Evolutionary conservation across 2,797 vertebrate species (phyloP).

Genomic region (Microchirus variegatus): DNA sequence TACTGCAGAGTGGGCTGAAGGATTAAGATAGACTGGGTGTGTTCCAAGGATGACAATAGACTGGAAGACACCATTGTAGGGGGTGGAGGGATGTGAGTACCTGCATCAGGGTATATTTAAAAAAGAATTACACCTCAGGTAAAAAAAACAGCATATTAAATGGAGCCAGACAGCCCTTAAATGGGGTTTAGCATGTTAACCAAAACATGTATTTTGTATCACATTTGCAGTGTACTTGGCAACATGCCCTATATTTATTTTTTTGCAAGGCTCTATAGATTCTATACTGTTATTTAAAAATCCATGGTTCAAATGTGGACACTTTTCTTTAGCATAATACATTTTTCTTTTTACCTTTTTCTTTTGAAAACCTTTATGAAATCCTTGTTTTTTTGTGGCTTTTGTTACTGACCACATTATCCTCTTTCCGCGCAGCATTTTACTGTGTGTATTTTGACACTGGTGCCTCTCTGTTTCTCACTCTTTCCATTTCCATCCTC

Average conservation of each 20-base stretch:
- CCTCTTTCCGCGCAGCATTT: slow-evolving; percentile 23
- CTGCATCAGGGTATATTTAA: slow-evolving; percentile 51
- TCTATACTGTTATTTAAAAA: slow-evolving; percentile 3
- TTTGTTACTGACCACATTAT: slow-evolving; percentile 23
- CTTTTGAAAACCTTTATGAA: no score
- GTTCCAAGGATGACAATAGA: slow-evolving; percentile 78
- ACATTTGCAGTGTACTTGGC: slow-evolving; percentile 14
- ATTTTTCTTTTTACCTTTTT: no score
- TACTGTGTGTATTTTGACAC: neutral
- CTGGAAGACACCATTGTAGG: slow-evolving; percentile 70
- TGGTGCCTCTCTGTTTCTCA: slow-evolving; percentile 7
- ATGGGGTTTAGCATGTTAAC: slow-evolving; percentile 20
- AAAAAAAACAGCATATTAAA: slow-evolving; percentile 19
- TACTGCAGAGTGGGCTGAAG: slow-evolving; percentile 81
- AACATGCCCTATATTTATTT: neutral
- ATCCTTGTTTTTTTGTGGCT: slow-evolving; percentile 10
- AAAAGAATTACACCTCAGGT: slow-evolving; percentile 39
- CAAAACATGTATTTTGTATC: slow-evolving; percentile 1
- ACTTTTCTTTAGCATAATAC: no score
- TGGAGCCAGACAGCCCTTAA: slow-evolving; percentile 2
- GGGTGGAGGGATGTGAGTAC: slow-evolving; percentile 76
- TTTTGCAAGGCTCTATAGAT: slow-evolving; percentile 4
- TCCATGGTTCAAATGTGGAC: no score
- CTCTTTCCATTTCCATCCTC: slow-evolving; percentile 6
- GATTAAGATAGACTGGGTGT: slow-evolving; percentile 82